phyloP scores from a whole-genome alignment of 2,888 invertebrate species.

The Onthophagus sagittarius region DNA sequence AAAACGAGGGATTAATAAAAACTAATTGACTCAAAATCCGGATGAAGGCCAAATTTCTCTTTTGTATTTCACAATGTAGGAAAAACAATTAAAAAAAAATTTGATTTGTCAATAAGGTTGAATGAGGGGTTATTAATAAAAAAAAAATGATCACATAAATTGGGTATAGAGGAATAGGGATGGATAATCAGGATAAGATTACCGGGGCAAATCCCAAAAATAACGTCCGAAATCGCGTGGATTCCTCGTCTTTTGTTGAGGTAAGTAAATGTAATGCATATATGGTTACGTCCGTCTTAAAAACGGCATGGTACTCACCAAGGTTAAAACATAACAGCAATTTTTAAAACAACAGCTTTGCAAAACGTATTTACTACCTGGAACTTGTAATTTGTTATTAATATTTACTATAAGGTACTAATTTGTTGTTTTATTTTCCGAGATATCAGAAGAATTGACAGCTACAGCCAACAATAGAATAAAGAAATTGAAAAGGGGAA shows the following conservation, averaged over 20 bases:
- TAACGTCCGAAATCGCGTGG: not conserved
- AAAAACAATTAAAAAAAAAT: conserved; percentile 5
- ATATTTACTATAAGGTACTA: conserved; percentile 36
- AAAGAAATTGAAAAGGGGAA: conserved; percentile 12
- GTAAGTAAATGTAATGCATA: not conserved
- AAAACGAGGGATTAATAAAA: conserved; percentile 11
- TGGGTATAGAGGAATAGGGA: not conserved
- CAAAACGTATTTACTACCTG: conserved; percentile 34
- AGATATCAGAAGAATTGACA: conserved; percentile 45
- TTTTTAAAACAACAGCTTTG: conserved; percentile 37
- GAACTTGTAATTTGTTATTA: conserved; percentile 43
- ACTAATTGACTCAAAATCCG: not conserved
- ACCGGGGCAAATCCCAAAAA: not conserved
- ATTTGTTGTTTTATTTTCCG: conserved; percentile 39
- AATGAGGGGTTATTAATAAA: not conserved
- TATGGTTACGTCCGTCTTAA: not conserved
- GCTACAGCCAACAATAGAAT: conserved; percentile 30
- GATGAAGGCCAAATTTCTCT: conserved; percentile 12
- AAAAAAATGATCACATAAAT: not conserved
- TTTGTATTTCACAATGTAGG: conserved; percentile 14
- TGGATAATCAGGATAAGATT: not conserved
- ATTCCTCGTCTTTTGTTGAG: not conserved
- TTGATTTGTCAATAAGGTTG: conserved; percentile 25
- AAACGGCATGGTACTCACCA: conserved; percentile 36
- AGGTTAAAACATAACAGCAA: conserved; percentile 44